Evolutionary conservation across 2,113 vertebrate species (phyloP).

Genomic region (Brachypodius melanocephalos): DNA sequence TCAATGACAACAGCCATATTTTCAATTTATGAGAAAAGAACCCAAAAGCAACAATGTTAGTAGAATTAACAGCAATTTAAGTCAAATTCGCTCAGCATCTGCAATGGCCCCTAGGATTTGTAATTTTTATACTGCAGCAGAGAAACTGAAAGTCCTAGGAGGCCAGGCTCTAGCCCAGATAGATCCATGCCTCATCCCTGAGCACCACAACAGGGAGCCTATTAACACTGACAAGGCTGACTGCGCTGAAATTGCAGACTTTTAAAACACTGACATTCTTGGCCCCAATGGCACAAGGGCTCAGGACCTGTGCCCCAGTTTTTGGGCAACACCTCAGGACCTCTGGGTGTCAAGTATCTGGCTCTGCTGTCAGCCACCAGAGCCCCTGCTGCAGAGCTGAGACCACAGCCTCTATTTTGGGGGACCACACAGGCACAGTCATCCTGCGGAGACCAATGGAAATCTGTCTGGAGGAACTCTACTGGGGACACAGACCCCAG

Average conservation of each 20-base stretch:
- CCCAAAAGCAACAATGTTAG: not conserved
- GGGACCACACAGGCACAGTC: no score
- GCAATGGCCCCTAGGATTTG: not conserved
- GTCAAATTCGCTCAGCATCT: not conserved
- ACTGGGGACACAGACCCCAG: not conserved
- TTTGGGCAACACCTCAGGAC: not conserved
- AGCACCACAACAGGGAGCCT: constrained; percentile 25
- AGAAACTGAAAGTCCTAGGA: not conserved
- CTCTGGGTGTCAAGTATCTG: not conserved
- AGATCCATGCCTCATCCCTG: constrained; percentile 6
- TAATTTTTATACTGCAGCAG: not conserved
- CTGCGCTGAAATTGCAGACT: constrained; percentile 25
- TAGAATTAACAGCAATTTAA: not conserved
- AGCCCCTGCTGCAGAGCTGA: not conserved
- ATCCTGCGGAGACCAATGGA: fast-evolving
- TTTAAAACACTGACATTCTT: not conserved
- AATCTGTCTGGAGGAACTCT: not conserved
- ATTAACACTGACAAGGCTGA: constrained; percentile 46
- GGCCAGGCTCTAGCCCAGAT: not conserved
- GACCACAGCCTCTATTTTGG: not conserved
- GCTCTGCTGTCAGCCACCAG: not conserved
- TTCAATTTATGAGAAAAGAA: not conserved
- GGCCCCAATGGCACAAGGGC: not conserved
- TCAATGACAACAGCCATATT: not conserved
- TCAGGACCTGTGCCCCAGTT: constrained; percentile 20